phyloP scores from a whole-genome alignment of 1,140 invertebrate species.

The Zophobas atratus region DNA sequence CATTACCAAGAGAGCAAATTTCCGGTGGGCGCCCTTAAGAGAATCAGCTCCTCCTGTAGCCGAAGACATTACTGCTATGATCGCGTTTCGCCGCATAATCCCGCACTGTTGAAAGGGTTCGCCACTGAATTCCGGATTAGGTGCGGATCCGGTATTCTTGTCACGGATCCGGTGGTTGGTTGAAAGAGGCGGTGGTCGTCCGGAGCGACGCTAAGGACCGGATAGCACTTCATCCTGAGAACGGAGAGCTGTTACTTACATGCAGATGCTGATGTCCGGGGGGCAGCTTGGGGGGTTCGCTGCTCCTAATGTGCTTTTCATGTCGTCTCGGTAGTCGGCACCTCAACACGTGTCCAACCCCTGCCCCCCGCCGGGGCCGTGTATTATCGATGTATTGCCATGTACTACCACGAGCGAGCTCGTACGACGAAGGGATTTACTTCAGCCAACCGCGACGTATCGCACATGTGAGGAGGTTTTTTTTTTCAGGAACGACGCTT shows the following conservation, averaged over 20 bases:
- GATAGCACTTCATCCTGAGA: slow-evolving; percentile 56
- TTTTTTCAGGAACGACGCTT: slow-evolving; percentile 3
- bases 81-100: slow-evolving; percentile 45
- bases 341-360: slow-evolving; percentile 66
- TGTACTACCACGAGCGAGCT: slow-evolving; percentile 63
- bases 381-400: slow-evolving; percentile 67
- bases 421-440: slow-evolving; percentile 60
- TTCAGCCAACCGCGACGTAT: slow-evolving; percentile 62
- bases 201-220: slow-evolving; percentile 45
- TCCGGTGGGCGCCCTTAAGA: neutral
- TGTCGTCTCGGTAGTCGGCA: slow-evolving; percentile 61
- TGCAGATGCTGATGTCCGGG: slow-evolving; percentile 59
- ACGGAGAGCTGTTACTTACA: slow-evolving; percentile 59
- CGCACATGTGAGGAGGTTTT: slow-evolving; percentile 39
- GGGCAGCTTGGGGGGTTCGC: slow-evolving; percentile 54
- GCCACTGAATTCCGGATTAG: slow-evolving; percentile 49
- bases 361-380: slow-evolving; percentile 55
- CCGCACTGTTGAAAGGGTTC: slow-evolving; percentile 48
- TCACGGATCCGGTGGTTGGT: slow-evolving; percentile 45
- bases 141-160: slow-evolving; percentile 46
- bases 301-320: slow-evolving; percentile 66
- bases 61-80: slow-evolving; percentile 14
- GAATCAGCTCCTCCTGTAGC: slow-evolving; percentile 16
- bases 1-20: slow-evolving; percentile 13
- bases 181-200: slow-evolving; percentile 44